Evolutionary conservation across 2,888 invertebrate genomes (phyloP).

Genomic region (Blastobasis adustella): DNA sequence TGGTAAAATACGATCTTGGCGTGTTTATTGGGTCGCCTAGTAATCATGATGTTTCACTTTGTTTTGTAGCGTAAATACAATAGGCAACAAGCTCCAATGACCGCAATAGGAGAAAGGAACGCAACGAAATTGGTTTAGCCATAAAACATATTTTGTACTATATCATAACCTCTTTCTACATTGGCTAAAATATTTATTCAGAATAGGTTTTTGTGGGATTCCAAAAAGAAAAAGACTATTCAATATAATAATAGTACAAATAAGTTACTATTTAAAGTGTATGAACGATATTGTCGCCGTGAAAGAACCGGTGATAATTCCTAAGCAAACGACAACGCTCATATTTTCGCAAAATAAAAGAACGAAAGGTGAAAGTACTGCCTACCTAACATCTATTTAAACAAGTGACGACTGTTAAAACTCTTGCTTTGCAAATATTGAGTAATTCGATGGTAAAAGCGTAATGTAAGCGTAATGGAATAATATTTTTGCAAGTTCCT

Average conservation of each 20-base stretch:
- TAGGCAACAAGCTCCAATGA: no score
- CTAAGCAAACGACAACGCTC: constrained; percentile 31
- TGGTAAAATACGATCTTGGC: neutral
- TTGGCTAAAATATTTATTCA: no score
- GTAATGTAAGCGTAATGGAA: constrained; percentile 19
- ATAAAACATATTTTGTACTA: no score
- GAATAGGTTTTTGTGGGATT: no score
- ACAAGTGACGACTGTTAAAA: constrained; percentile 44
- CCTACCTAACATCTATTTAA: constrained; percentile 49
- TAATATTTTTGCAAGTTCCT: constrained; percentile 46
- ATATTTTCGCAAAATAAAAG: constrained; percentile 18
- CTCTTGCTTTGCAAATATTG: constrained; percentile 57
- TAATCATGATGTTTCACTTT: no score
- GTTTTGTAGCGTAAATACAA: no score
- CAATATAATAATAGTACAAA: no score
- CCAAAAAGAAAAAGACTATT: no score
- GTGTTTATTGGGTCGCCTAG: no score
- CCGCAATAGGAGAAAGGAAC: no score
- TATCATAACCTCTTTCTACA: no score
- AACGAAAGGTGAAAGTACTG: constrained; percentile 56
- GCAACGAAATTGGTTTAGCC: no score
- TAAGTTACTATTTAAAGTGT: constrained; percentile 51
- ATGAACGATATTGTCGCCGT: constrained; percentile 29
- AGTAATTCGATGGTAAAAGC: constrained; percentile 46
- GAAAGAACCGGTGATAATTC: constrained; percentile 30